Evolutionary conservation across 2,888 invertebrate species (phyloP), one percentile per base, ranked within the genome.

Genomic region (Proisotoma minuta): DNA sequence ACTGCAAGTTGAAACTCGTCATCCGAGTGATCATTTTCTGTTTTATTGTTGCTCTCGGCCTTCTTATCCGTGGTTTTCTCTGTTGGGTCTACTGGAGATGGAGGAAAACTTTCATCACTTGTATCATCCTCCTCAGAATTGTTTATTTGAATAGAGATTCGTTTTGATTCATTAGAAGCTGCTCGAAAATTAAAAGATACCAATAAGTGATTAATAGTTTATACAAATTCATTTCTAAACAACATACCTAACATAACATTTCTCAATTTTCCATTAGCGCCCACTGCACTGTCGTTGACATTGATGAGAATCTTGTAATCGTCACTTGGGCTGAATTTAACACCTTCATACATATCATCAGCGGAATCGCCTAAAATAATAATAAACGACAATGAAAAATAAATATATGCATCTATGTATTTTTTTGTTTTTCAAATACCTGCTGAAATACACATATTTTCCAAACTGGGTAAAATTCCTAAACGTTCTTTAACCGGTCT

Each of bases 111-210:
- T 20, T 43, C 43, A n/a, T 43, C 43, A 20, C 43, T 43, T 12
- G 10, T 12, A 15, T 54, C 54, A 20, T 56, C 56, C 26, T 56
- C 56, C n/a, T 34, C 34, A 5, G 34, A 39, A 54, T 54, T 39
- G 43, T 56, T 56, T 10, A 56, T 26, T 22, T 26, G 56, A 18
- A 56, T 56, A 26, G 56, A 56, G 18, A 56, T 56, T 20, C 56
- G 39, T 10, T 39, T 23, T 15, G 39, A 4, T 10, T 28, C 39
- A 28, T 18, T 54, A 3, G 29, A 4, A 34, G 27, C 53, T 29
- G 39, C 2, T 4, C 4, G n/a, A 18, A 24, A 50, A 24, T 27
- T 28, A 28, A 28, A 52, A 28, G 15, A 52, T 50, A 26, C 8
- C 8, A n/a, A n/a, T n/a, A n/a, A n/a, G n/a, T n/a, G n/a, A n/a